Evolutionary conservation across 2,113 vertebrate genomes (phyloP).

Genomic region (Rissa tridactyla): DNA sequence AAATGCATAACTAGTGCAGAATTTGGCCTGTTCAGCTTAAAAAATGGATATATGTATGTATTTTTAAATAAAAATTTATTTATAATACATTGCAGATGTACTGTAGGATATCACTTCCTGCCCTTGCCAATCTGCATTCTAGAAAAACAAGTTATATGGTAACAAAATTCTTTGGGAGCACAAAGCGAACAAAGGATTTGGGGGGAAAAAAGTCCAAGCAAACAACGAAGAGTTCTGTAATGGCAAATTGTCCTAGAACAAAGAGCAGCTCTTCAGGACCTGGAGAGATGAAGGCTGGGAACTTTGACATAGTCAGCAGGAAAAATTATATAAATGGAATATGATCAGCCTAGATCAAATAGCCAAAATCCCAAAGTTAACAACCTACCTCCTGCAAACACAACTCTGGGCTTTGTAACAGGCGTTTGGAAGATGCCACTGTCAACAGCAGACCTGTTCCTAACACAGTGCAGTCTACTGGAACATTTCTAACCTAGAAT

Average conservation of each 20-base stretch:
- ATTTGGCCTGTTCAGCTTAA: neutral
- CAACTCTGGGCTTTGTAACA: neutral
- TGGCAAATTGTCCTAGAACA: neutral
- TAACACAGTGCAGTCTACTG: neutral
- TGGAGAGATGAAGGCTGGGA: neutral
- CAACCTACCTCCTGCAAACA: neutral
- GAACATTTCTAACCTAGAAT: neutral
- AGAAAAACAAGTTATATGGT: neutral
- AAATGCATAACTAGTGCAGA: neutral
- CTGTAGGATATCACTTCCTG: neutral
- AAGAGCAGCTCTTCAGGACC: neutral
- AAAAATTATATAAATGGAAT: neutral
- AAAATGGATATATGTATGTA: neutral
- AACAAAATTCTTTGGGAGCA: neutral
- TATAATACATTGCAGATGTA: neutral
- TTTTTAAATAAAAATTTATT: neutral
- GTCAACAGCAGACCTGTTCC: neutral
- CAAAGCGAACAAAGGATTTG: neutral
- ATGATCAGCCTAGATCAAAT: neutral
- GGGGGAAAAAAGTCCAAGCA: neutral
- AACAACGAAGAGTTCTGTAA: neutral
- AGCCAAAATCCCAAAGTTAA: neutral
- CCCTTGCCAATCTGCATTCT: neutral
- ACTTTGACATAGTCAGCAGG: neutral
- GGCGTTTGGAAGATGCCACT: neutral